Conservation (phyloP, 2,113 vertebrate genomes). For the Azemiops feae region DNA sequence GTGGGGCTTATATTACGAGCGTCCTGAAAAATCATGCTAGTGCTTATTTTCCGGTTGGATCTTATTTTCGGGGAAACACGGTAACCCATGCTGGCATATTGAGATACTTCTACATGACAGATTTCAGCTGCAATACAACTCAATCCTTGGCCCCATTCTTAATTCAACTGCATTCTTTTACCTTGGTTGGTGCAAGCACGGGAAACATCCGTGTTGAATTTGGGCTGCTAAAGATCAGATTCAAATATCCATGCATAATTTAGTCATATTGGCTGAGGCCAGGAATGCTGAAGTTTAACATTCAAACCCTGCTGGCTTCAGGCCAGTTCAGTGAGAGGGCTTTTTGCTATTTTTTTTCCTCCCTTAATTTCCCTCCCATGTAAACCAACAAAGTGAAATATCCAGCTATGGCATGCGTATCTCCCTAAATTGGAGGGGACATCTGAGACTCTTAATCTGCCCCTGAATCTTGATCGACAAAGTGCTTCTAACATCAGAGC, state of each 20-base stretch:
- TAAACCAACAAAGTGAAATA: neutral
- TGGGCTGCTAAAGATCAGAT: neutral
- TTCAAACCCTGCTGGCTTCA: neutral
- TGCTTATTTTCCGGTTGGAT: no score
- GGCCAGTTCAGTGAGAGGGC: neutral
- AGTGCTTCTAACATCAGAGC: neutral
- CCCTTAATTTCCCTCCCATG: neutral
- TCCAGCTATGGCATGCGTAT: neutral
- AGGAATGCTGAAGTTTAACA: neutral
- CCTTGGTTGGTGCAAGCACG: neutral
- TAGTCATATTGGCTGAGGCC: neutral
- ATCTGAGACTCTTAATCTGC: neutral
- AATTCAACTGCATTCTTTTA: neutral
- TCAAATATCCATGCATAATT: neutral
- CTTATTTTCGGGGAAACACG: no score
- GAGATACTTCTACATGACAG: neutral
- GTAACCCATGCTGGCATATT: neutral
- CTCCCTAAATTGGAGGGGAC: neutral
- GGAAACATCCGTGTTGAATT: neutral
- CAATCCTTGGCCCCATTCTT: neutral
- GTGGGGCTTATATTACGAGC: no score
- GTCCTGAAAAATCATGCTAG: no score
- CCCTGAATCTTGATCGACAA: neutral
- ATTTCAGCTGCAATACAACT: neutral
- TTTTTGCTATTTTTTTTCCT: neutral